Percentiles rank a stretch among this genome's conserved stretches.
These are phyloP conservation scores for Tipula lateralis DNA, from an alignment of 2,888 invertebrate species.

Conservation along the genomic window DNA sequence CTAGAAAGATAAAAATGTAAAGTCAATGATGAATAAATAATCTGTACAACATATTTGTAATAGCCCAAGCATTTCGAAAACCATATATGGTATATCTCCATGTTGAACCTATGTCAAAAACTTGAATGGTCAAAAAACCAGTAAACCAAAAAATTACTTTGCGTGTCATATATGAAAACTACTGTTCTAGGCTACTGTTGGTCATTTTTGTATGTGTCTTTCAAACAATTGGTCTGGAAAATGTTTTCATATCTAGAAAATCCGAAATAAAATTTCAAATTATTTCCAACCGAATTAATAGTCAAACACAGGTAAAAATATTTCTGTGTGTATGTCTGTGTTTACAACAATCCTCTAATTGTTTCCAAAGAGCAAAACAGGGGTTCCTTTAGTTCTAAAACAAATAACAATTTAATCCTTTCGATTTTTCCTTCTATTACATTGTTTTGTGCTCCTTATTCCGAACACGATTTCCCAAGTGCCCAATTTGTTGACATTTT, in stretches of 20 bases:
- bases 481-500: slow-evolving; percentile 1
- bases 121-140: not conserved
- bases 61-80: too few relatives aligned
- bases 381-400: not conserved
- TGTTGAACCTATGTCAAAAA: not conserved
- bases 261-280: not conserved
- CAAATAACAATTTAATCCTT: slow-evolving; percentile 2
- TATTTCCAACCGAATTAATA: not conserved
- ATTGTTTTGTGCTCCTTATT: not conserved
- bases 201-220: not conserved
- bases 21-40: too few relatives aligned
- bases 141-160: not conserved
- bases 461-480: not conserved
- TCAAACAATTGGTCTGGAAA: not conserved
- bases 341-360: not conserved
- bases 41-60: too few relatives aligned
- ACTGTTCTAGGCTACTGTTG: not conserved
- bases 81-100: not conserved
- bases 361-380: not conserved
- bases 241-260: not conserved
- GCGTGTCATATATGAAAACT: not conserved
- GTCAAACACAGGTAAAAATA: not conserved
- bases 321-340: not conserved
- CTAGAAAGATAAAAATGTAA: too few relatives aligned
- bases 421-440: not conserved